Conservation (phyloP, 1,140 invertebrate species). For the Lucilia sericata region DNA sequence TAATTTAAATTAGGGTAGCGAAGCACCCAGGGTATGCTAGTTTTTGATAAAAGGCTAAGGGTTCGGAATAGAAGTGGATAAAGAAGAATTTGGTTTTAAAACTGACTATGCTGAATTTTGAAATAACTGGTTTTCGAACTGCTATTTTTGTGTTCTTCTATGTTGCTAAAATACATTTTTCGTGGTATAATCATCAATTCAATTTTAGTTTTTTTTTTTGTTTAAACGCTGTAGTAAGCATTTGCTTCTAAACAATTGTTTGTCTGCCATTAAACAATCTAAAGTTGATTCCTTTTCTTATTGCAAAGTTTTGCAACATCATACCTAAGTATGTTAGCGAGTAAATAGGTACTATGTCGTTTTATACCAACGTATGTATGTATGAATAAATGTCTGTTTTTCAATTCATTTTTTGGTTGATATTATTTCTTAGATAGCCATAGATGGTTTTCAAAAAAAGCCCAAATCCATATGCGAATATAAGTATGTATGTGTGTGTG, state of each 20-base stretch:
- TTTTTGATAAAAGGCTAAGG: too few species aligned
- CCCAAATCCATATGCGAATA: not conserved
- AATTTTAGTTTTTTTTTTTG: not conserved
- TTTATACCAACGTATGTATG: too few species aligned
- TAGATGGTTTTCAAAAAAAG: not conserved
- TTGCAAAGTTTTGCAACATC: not conserved
- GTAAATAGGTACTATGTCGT: too few species aligned
- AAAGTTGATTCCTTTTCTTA: not conserved
- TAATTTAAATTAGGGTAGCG: too few species aligned
- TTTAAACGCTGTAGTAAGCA: not conserved
- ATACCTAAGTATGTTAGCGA: too few species aligned
- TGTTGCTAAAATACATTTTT: not conserved
- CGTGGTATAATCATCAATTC: not conserved
- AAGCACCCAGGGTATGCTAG: too few species aligned
- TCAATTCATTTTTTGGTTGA: not conserved
- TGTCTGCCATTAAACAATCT: slow-evolving; percentile 10
- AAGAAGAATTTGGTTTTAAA: too few species aligned
- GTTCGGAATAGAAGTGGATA: too few species aligned
- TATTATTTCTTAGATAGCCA: slow-evolving; percentile 24
- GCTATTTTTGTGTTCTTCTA: not conserved
- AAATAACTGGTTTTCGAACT: not conserved
- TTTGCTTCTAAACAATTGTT: slow-evolving; percentile 1
- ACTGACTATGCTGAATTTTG: too few species aligned
- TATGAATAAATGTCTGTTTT: not conserved
- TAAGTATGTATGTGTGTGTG: not conserved